These are phyloP conservation scores for Scytalopus superciliaris DNA, from an alignment of 2,113 vertebrate species.

Conservation along the genomic window DNA sequence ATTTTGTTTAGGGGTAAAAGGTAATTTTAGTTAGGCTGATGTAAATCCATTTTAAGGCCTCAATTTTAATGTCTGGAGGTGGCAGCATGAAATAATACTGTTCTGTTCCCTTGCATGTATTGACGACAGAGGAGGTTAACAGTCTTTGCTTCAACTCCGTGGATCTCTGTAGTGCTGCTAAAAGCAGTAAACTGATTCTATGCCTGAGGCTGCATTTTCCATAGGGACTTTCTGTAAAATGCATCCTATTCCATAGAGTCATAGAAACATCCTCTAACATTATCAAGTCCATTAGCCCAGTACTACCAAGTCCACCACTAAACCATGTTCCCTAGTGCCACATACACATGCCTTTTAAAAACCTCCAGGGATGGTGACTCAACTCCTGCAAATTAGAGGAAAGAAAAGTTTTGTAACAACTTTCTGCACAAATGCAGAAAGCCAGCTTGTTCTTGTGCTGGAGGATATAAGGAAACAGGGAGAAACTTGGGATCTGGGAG, in stretches of 20 bases:
- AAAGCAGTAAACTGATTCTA: background rate
- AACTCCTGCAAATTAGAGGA: background rate
- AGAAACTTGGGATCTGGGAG: background rate
- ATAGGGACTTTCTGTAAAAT: background rate
- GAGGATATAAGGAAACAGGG: background rate
- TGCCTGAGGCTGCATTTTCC: background rate
- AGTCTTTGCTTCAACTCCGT: fast-evolving
- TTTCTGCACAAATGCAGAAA: background rate
- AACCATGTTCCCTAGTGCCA: background rate
- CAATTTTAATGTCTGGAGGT: background rate
- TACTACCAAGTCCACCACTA: background rate
- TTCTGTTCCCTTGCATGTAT: background rate
- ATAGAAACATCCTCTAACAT: background rate
- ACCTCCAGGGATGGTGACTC: background rate
- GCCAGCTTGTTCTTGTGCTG: background rate
- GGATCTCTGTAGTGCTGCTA: background rate
- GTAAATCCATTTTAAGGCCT: background rate
- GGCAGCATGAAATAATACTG: background rate
- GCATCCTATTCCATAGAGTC: background rate
- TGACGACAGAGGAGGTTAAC: background rate
- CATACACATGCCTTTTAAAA: background rate
- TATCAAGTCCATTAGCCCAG: background rate
- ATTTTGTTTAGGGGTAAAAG: background rate
- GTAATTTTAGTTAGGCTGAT: background rate
- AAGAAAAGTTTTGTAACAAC: background rate